Evolutionary conservation across 1,140 invertebrate genomes (phyloP).

Genomic region (Calephelis virginiensis): DNA sequence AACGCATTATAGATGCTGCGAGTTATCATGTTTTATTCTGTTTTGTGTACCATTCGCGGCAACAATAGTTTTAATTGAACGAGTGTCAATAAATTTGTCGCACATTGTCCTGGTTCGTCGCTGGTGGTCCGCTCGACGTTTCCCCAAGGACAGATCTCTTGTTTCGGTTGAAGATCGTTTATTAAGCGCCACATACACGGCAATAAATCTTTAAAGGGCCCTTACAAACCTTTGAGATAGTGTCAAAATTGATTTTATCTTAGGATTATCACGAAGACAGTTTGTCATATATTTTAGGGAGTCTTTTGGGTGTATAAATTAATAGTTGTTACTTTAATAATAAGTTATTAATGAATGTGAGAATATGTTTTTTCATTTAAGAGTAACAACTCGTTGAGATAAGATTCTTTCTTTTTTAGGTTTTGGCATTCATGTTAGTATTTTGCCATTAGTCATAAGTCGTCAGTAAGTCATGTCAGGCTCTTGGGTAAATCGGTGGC

Average conservation of each 20-base stretch:
- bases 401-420: too few species aligned
- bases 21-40: conserved; percentile 72
- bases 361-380: too few species aligned
- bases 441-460: too few species aligned
- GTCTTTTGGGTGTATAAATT: neutral
- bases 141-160: conserved; percentile 57
- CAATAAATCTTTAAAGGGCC: conserved; percentile 54
- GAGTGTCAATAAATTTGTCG: conserved; percentile 77
- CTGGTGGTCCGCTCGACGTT: conserved; percentile 66
- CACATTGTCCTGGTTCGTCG: conserved; percentile 50
- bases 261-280: neutral
- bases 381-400: too few species aligned
- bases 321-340: conserved; percentile 6
- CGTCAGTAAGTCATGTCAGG: too few species aligned
- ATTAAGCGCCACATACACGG: conserved; percentile 63
- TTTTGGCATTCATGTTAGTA: too few species aligned
- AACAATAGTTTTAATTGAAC: conserved; percentile 78
- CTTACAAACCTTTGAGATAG: conserved; percentile 2
- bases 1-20: conserved; percentile 68
- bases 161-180: conserved; percentile 57
- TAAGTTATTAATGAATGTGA: too few species aligned
- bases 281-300: conserved; percentile 16
- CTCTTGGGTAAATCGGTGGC: too few species aligned
- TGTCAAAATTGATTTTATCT: conserved; percentile 14
- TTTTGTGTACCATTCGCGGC: conserved; percentile 59